Evolutionary conservation across 2,797 vertebrate species (phyloP).

Genomic region (Holocentrus rufus): DNA sequence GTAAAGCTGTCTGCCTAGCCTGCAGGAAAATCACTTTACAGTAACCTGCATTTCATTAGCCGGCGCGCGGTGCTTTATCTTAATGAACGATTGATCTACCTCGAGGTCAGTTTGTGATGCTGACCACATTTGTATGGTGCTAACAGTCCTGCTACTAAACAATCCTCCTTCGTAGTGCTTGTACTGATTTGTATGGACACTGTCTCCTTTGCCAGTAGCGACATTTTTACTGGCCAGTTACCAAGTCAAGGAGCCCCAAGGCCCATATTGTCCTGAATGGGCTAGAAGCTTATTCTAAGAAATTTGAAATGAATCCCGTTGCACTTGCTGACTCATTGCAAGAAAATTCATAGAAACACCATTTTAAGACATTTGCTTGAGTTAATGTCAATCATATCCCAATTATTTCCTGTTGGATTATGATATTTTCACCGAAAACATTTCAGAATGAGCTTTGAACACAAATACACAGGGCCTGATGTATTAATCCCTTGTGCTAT

Average conservation of each 20-base stretch:
- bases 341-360: background rate
- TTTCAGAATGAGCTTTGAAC: conserved; percentile 1
- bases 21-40: conserved; percentile 3
- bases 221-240: background rate
- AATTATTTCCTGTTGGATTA: background rate
- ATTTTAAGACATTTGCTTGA: no score
- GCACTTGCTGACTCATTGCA: conserved; percentile 2
- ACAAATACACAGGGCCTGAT: conserved; percentile 2
- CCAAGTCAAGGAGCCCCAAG: background rate
- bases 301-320: conserved; percentile 15
- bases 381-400: no score
- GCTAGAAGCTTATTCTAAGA: conserved; percentile 30
- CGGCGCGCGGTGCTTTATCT: conserved; percentile 14
- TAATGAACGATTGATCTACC: conserved; percentile 15
- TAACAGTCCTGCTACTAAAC: conserved; percentile 11
- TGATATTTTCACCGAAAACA: background rate
- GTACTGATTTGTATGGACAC: conserved; percentile 41
- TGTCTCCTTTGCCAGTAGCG: conserved; percentile 26
- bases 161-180: background rate
- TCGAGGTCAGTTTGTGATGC: background rate
- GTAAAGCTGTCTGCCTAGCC: background rate
- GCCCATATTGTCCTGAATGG: conserved; percentile 19
- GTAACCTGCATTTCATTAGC: conserved; percentile 9
- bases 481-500: background rate
- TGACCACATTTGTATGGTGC: conserved; percentile 16